Conservation (phyloP, 2,797 vertebrate species). For the Etheostoma perlongum region DNA sequence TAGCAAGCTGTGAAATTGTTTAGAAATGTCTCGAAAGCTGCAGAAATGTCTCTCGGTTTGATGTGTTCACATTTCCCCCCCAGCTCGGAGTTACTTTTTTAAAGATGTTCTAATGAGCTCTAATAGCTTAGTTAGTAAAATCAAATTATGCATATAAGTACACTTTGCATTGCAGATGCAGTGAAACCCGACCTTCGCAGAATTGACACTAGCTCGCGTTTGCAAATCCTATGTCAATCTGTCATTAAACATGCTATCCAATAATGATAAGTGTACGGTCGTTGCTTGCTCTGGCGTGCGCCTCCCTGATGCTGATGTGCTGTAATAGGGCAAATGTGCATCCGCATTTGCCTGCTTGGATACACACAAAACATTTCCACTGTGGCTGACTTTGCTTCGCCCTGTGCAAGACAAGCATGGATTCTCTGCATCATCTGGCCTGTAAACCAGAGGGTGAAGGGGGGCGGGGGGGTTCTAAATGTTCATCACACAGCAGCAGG, state of each 20-base stretch:
- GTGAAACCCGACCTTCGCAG: constrained; percentile 91
- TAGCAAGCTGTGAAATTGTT: constrained; percentile 54
- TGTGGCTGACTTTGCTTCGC: constrained; percentile 91
- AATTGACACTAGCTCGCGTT: constrained; percentile 93
- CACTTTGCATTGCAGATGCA: constrained; percentile 90
- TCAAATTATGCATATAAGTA: constrained; percentile 96
- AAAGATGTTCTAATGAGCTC: constrained; percentile 92
- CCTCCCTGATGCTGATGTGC: constrained; percentile 92
- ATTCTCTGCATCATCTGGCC: constrained; percentile 91
- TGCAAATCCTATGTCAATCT: constrained; percentile 97
- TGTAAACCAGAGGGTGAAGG: constrained; percentile 77
- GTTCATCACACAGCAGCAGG: constrained; percentile 78
- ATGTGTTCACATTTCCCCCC: constrained; percentile 86
- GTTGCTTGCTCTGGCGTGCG: constrained; percentile 89
- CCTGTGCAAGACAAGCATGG: constrained; percentile 89
- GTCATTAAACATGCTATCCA: constrained; percentile 99
- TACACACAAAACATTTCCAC: constrained; percentile 96
- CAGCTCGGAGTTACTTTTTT: constrained; percentile 85
- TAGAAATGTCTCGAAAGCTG: constrained; percentile 55
- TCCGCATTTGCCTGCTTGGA: constrained; percentile 93
- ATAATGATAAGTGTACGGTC: constrained; percentile 95
- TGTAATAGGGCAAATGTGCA: constrained; percentile 96
- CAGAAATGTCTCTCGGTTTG: constrained; percentile 80
- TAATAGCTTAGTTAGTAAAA: constrained; percentile 91
- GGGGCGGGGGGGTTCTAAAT: constrained; percentile 62